Evolutionary conservation across 2,888 invertebrate species (phyloP), one percentile per base, ranked within the genome.

Genomic region (Tetanocera ferruginea): DNA sequence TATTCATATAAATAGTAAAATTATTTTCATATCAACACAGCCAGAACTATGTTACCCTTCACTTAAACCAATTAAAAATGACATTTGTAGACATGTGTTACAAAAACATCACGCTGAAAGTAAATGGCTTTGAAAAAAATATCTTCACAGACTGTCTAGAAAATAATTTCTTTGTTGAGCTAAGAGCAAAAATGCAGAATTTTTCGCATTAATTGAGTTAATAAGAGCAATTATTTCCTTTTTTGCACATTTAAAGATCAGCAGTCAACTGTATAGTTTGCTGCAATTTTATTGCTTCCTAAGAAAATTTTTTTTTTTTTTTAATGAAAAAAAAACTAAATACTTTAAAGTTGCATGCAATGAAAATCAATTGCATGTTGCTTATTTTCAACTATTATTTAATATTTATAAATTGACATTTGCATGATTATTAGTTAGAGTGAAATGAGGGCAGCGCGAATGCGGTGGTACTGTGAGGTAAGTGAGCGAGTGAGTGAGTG

Each of bases 331-430:
- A 52, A 52, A 52, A 19, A 19, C 17, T 3, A 8, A 28, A 31
- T 34, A 28, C 23, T n/a, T 11, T 17, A 28, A 28, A 25, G 28
- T 25, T 51, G 51, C 25, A 69, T 66, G 19, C 67, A 8, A 5
- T 14, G 23, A 43, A 5, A 25, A 8, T 11, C 19, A 19, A 34
- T 67, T 19, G 67, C 67, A 64, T 34, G 28, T 31, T 31, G 17
- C 34, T 43, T 66, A 19, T 66, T 51, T 25, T 51, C 28, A 28
- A n/a, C 51, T 25, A 14, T 28, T 51, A 49, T 28, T 69, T 25
- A 69, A 69, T 69, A 69, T 69, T 51, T 51, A 69, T 69, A 69
- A 51, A 51, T 69, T 43, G 25, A 51, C 14, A 51, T 51, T 25
- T 64, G 64, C 23, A 23, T 19, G 55, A 43, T 43, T 43, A 25